These are phyloP conservation scores for Polylopha cassiicola DNA, from an alignment of 2,888 invertebrate species.

Conservation along the genomic window DNA sequence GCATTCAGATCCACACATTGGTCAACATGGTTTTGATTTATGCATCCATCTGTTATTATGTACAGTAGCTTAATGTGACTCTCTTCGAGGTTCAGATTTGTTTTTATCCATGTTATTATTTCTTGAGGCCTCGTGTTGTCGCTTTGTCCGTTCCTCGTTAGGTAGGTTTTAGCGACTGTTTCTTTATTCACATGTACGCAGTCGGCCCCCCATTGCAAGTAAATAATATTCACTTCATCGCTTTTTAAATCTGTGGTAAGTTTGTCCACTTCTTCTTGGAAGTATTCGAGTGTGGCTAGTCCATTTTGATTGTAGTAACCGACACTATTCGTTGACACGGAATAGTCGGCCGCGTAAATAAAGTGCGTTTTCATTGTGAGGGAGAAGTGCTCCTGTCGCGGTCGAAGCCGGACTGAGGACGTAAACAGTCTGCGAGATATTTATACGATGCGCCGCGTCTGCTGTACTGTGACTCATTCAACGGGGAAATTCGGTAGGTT, in stretches of 20 bases:
- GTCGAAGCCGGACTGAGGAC: no score
- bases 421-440: no score
- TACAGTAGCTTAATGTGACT: constrained; percentile 33
- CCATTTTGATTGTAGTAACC: constrained; percentile 30
- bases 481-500: no score
- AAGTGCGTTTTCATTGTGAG: no score
- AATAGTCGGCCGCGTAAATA: constrained; percentile 15
- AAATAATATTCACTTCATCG: constrained; percentile 30
- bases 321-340: constrained; percentile 23
- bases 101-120: constrained; percentile 26
- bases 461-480: no score
- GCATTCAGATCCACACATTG: constrained; percentile 29
- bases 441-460: no score
- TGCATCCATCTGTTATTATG: constrained; percentile 38
- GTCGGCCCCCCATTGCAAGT: constrained; percentile 34
- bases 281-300: constrained; percentile 29
- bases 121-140: constrained; percentile 24
- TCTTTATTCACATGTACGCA: constrained; percentile 33
- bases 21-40: neutral
- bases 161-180: constrained; percentile 18
- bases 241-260: constrained; percentile 21
- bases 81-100: constrained; percentile 20
- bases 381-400: no score
- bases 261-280: constrained; percentile 29
- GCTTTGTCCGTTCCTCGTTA: neutral